A percentile compares a stretch with the other conserved stretches of the same genome.
Conservation (phyloP, 2,797 vertebrate genomes). For the Spondyliosoma cantharus region DNA sequence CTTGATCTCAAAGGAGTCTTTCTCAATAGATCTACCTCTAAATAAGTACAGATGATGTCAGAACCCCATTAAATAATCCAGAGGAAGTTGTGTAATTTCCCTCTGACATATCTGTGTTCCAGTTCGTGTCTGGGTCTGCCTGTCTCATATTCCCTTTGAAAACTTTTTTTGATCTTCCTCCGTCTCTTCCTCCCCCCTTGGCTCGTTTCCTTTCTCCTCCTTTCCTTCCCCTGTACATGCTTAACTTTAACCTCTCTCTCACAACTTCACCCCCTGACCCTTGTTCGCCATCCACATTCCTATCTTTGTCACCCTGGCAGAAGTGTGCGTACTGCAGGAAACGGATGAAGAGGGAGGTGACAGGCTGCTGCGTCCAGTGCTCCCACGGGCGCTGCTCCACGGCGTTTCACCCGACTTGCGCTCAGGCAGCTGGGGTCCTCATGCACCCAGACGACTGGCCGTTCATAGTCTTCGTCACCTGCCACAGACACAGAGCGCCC, state of each 20-base stretch:
- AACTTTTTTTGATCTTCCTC: conserved; percentile 6
- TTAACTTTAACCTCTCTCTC: conserved; percentile 18
- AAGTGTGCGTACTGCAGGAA: conserved; percentile 97
- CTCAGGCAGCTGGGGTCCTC: conserved; percentile 94
- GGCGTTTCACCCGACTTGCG: conserved; percentile 95
- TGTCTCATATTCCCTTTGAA: conserved; percentile 7
- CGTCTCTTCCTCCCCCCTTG: conserved; percentile 20
- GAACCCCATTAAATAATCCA: conserved; percentile 2
- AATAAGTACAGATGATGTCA: conserved; percentile 40
- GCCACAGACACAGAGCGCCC: conserved; percentile 90
- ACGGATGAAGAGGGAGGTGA: conserved; percentile 89
- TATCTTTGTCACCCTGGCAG: conserved; percentile 76
- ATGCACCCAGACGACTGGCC: conserved; percentile 99
- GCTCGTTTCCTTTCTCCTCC: conserved; percentile 41
- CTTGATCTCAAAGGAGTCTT: conserved; percentile 27
- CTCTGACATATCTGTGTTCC: neutral
- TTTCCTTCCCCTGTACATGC: conserved; percentile 49
- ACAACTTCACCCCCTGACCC: conserved; percentile 23
- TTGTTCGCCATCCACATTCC: neutral
- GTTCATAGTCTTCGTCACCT: conserved; percentile 95
- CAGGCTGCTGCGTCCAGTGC: conserved; percentile 96
- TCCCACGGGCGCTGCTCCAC: conserved; percentile 97
- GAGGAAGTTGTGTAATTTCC: conserved; percentile 52
- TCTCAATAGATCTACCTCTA: conserved; percentile 15
- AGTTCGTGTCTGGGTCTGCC: conserved; percentile 22